Conservation (phyloP, 2,797 vertebrate species). For the Rhynchotus rufescens region DNA sequence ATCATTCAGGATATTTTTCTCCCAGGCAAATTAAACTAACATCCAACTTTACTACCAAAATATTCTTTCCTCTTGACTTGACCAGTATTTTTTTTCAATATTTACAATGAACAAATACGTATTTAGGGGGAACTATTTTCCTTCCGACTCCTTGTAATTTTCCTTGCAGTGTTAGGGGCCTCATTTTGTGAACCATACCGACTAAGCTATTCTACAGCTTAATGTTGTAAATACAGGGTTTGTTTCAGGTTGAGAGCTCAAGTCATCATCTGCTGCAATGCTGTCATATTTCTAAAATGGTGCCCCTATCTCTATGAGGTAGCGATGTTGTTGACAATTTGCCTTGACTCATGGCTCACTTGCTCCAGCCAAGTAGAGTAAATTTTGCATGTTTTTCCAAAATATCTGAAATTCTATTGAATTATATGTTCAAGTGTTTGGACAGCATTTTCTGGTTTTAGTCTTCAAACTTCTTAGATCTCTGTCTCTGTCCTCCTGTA, state of each 20-base stretch:
- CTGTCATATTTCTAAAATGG: background rate
- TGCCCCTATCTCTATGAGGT: background rate
- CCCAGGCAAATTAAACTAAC: background rate
- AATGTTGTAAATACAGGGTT: accelerated
- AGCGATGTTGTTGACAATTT: background rate
- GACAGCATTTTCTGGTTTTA: background rate
- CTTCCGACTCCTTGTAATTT: background rate
- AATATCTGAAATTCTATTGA: background rate
- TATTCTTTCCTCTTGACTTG: background rate
- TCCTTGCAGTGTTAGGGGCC: background rate
- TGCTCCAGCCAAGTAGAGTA: background rate
- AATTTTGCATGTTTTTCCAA: background rate
- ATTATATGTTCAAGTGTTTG: background rate
- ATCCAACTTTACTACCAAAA: background rate
- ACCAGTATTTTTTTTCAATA: background rate
- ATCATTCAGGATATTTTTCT: background rate
- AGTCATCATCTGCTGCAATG: background rate
- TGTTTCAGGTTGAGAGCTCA: background rate
- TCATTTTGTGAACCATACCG: background rate
- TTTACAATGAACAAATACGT: background rate
- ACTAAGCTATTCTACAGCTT: background rate
- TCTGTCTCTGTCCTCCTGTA: background rate
- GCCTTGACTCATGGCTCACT: background rate
- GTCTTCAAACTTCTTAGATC: background rate
- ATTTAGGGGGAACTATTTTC: background rate